Evolutionary conservation across 2,113 vertebrate species (phyloP).

Genomic region (Felis catus): F.catus_Fca126_mat1.0 CM031412.1:112943501-112944000

Average conservation of each 20-base stretch:
- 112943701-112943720: background rate
- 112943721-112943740: background rate
- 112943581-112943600: background rate
- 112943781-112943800: background rate
- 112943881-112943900: background rate
- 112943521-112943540: background rate
- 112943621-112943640: background rate
- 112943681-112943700: background rate
- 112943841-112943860: background rate
- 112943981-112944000: background rate
- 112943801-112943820: background rate
- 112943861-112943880: background rate
- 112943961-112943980: background rate
- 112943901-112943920: background rate
- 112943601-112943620: background rate
- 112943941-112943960: background rate
- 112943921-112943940: background rate
- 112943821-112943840: background rate
- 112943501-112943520: background rate
- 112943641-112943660: background rate
- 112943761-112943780: background rate
- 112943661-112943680: slow-evolving; percentile 19
- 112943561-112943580: background rate
- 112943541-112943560: background rate
- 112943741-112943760: background rate